Evolutionary conservation across 2,888 invertebrate species (phyloP), one percentile per base, ranked within the genome.

Genomic region (Nasonovia ribisnigri): DNA sequence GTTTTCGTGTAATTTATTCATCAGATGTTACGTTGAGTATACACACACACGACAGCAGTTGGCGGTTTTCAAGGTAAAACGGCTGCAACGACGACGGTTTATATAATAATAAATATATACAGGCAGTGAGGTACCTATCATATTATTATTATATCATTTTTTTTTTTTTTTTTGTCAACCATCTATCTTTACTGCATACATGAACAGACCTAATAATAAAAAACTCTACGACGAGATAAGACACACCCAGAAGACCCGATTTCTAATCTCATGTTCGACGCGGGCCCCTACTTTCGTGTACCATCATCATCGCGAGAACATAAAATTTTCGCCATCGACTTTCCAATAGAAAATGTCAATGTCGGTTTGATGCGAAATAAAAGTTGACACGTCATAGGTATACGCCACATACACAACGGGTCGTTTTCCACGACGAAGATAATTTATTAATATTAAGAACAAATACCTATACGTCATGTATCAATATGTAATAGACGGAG

Each of bases 201-300:
- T 86, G 46, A 43, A 43, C 86, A 86, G 11, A 29, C 29, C 43
- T 86, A 29, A 84, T 84, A 84, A 84, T 84, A 67, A 67, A 43
- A 42, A 86, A 57, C 6, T 60, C 60, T 60, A 29, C n/a, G 0
- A 89, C 29, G 57, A 89, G 43, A 89, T 89, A 90, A 67, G 90
- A 90, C 90, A 90, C 90, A 90, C 90, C 90, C 90, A 90, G 48
- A 29, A 67, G 46, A 77, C 48, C 26, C 77, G 90, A 90, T 90
- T 90, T 90, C 90, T 77, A 90, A 90, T 77, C 48, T 77, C 77
- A 36, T 36, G 36, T 51, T n/a, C 36, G 36, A 16, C 67, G 48
- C 29, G 24, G 26, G n/a, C 67, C 57, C 57, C 89, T 43, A 57
- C 89, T 57, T 43, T 43, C 43, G 29, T 57, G 29, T 60, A 60